Evolutionary conservation across 2,888 invertebrate genomes (phyloP).

Genomic region (Lasioglossum malachurum): DNA sequence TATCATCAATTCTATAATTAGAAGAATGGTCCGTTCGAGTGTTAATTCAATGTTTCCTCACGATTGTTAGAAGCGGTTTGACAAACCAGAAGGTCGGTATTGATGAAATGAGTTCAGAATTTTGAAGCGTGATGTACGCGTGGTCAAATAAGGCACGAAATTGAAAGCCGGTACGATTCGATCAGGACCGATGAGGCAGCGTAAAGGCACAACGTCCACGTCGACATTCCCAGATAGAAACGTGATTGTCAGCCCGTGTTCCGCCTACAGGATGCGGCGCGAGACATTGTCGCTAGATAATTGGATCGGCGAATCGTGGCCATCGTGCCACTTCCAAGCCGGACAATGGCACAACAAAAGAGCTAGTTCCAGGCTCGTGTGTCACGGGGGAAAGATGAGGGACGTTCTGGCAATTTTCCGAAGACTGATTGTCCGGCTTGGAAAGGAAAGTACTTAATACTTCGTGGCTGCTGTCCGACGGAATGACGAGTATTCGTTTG

Average conservation of each 20-base stretch:
- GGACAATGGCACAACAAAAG: constrained; percentile 55
- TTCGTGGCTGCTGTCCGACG: background rate
- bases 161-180: constrained; percentile 38
- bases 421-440: constrained; percentile 15
- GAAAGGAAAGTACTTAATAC: constrained; percentile 56
- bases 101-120: background rate
- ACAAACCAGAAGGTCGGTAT: background rate
- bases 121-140: background rate
- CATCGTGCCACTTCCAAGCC: constrained; percentile 50
- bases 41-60: too few species aligned
- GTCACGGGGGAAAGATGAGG: constrained; percentile 53
- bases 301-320: constrained; percentile 61
- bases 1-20: too few species aligned
- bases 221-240: constrained; percentile 59
- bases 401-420: constrained; percentile 55
- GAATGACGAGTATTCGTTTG: background rate
- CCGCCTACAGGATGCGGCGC: constrained; percentile 57
- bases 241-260: constrained; percentile 62
- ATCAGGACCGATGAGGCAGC: constrained; percentile 37
- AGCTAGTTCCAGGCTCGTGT: constrained; percentile 51
- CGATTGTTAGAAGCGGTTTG: background rate
- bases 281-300: constrained; percentile 65
- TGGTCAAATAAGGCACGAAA: constrained; percentile 26
- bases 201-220: constrained; percentile 44
- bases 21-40: too few species aligned